Base-by-base conservation (phyloP, 2,888 invertebrate genomes). In the Latheticus oryzae region DNA sequence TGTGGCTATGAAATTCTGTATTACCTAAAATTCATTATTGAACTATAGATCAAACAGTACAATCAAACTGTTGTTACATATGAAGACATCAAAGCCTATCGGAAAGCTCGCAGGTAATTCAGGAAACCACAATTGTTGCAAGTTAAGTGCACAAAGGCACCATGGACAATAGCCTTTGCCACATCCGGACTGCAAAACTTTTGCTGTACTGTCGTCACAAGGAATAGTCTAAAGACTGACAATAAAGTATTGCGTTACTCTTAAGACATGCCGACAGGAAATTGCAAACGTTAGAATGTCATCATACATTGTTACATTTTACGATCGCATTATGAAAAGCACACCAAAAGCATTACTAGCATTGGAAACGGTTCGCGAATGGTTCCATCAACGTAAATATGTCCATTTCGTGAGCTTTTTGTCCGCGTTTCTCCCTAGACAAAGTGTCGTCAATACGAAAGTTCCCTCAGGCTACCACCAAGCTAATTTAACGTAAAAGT, bases 61-160 rank as follows among this genome's bases (percentile, higher is more conserved):
- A 21, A 37, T 21, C 11, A 26, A 5, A 19, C 28, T 9, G 16
- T 19, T 21, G 21, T 11, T 19, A 32, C 11, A 17, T 30, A 51
- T 51, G 38, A 51, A 51, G 51, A 51, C 51, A 51, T 51, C 51
- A 51, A 51, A 51, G 51, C 51, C 16, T 26, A 47, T 52, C 42
- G 32, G 23, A 52, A 52, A 42, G 42, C 52, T 52, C 40, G n/a
- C 42, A 21, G 43, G 45, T 54, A 8, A 63, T 65, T 67, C 58
- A 54, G 58, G 57, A 53, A 72, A 71, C 72, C 72, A 63, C 72
- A 72, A 72, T 68, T 70, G 69, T 69, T 65, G 65, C 66, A 60
- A 62, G 60, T 66, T 33, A 47, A 60, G 45, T 48, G 58, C 42
- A 65, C 63, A 63, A 63, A 58, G 40, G 54, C 53, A 26, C 9